phyloP scores from a whole-genome alignment of 2,888 invertebrate species.

The Plebejus anna region DNA sequence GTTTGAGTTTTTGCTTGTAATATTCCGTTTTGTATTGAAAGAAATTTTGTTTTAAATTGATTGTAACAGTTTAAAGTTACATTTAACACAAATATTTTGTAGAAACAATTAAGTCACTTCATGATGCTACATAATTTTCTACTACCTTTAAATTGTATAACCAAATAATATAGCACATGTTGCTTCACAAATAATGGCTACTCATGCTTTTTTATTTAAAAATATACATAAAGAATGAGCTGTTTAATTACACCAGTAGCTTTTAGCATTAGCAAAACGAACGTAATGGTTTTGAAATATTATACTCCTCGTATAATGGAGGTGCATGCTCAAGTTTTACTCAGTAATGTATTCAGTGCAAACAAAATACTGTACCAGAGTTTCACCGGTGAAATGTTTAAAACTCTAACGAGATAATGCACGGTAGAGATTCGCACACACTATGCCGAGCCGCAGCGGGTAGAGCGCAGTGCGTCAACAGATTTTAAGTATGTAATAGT shows the following conservation, averaged over 20 bases:
- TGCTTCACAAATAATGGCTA: neutral
- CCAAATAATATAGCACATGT: neutral
- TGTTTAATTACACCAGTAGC: conserved; percentile 11
- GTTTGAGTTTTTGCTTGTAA: neutral
- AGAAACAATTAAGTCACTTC: too few relatives aligned
- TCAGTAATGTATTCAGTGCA: conserved; percentile 24
- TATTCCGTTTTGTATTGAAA: too few relatives aligned
- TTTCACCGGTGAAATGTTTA: conserved; percentile 17
- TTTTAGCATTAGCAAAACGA: conserved; percentile 18
- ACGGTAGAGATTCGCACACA: neutral
- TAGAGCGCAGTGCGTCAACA: neutral
- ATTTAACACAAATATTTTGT: too few relatives aligned
- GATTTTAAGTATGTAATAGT: neutral
- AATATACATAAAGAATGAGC: neutral
- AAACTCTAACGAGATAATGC: conserved; percentile 27
- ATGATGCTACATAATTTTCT: too few relatives aligned
- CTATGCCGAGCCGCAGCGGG: neutral
- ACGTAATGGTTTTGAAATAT: conserved; percentile 25
- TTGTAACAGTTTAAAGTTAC: too few relatives aligned
- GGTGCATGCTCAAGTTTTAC: conserved; percentile 19
- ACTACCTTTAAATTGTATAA: neutral
- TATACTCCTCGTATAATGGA: conserved; percentile 23
- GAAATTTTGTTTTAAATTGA: neutral
- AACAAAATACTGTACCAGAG: conserved; percentile 8
- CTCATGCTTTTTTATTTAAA: neutral